Evolutionary conservation across 1,140 invertebrate species (phyloP).

Genomic region (Nasonia giraulti): DNA sequence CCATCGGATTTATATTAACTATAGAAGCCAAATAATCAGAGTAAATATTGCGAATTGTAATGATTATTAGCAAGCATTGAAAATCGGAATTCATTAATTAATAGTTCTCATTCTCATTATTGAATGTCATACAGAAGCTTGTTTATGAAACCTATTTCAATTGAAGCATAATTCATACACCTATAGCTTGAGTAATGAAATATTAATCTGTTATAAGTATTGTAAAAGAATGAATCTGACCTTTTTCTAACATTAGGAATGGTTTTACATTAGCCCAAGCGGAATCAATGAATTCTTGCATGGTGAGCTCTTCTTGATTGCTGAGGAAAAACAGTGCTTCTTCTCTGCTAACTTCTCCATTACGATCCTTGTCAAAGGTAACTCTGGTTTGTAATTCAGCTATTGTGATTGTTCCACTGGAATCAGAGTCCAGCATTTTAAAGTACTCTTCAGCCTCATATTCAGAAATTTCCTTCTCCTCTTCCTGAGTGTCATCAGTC

Average conservation of each 20-base stretch:
- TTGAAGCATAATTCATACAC: neutral
- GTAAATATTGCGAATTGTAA: too few relatives aligned
- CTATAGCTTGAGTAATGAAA: neutral
- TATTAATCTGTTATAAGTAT: neutral
- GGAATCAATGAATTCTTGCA: constrained; percentile 82
- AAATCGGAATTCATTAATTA: too few relatives aligned
- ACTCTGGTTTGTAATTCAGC: constrained; percentile 85
- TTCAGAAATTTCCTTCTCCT: constrained; percentile 76
- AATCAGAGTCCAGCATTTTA: constrained; percentile 83
- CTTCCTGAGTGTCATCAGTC: constrained; percentile 72
- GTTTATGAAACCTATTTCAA: neutral
- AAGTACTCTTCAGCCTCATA: constrained; percentile 84
- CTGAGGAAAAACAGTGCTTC: constrained; percentile 89
- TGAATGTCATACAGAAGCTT: too few relatives aligned
- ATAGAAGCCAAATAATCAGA: too few relatives aligned
- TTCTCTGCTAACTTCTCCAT: constrained; percentile 90
- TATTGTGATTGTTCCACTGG: constrained; percentile 84
- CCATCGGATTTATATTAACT: too few relatives aligned
- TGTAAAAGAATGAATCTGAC: constrained; percentile 60
- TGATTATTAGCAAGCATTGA: too few relatives aligned
- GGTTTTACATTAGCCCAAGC: constrained; percentile 88
- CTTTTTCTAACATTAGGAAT: constrained; percentile 83
- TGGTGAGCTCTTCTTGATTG: constrained; percentile 80
- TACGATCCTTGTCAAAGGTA: constrained; percentile 91
- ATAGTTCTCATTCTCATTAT: too few relatives aligned